Conservation (phyloP, 1,140 invertebrate genomes). For the Drosophila novamexicana region DNA sequence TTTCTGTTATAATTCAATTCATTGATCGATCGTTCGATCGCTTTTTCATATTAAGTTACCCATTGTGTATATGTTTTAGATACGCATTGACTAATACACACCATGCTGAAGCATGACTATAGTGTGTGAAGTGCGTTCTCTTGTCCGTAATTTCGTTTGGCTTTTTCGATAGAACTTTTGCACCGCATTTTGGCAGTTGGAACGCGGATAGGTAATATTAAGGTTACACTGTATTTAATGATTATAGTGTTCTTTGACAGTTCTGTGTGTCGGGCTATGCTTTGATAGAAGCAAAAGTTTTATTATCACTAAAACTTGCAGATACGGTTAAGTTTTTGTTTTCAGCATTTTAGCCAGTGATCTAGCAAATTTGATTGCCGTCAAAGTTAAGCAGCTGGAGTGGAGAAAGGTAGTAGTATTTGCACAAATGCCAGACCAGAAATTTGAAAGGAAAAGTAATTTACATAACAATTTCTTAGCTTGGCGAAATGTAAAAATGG, state of each 20-base stretch:
- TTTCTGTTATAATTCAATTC: constrained; percentile 14
- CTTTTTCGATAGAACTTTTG: constrained; percentile 67
- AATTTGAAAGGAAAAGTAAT: constrained; percentile 29
- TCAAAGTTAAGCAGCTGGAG: constrained; percentile 53
- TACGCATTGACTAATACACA: constrained; percentile 38
- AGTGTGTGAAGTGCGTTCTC: constrained; percentile 72
- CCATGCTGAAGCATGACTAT: neutral
- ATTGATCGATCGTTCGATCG: constrained; percentile 15
- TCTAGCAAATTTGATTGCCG: constrained; percentile 67
- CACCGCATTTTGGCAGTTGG: constrained; percentile 56
- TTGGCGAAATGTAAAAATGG: constrained; percentile 61
- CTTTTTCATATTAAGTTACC: constrained; percentile 5
- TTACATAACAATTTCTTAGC: constrained; percentile 36
- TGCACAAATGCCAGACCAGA: neutral
- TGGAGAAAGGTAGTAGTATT: constrained; percentile 43
- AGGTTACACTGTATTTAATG: neutral
- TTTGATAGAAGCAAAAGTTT: neutral
- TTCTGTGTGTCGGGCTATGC: constrained; percentile 11
- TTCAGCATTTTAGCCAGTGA: constrained; percentile 34
- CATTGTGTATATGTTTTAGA: constrained; percentile 33
- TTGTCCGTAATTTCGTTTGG: constrained; percentile 57
- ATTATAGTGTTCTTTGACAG: neutral
- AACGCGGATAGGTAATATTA: neutral
- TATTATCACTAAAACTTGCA: too few relatives aligned
- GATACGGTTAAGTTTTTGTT: constrained; percentile 10